These are phyloP conservation scores for Deroptyus accipitrinus DNA, from an alignment of 2,113 vertebrate species.

Conservation along the genomic window DNA sequence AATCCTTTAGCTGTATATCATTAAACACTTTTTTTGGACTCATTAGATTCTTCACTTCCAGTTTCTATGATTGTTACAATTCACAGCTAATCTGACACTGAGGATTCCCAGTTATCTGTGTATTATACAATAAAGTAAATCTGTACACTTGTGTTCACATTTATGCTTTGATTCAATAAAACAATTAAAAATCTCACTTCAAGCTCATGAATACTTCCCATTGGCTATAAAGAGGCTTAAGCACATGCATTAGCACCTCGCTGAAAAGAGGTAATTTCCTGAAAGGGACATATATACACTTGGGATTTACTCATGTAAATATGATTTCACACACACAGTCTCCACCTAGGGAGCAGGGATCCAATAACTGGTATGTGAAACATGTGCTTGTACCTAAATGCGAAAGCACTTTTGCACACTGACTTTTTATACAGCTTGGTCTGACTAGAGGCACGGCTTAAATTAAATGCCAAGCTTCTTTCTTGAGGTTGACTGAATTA, in stretches of 20 bases:
- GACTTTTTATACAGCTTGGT: background rate
- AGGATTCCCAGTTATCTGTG: background rate
- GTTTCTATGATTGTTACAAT: background rate
- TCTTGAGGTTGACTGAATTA: conserved; percentile 53
- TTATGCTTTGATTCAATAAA: background rate
- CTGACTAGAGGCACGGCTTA: conserved; percentile 35
- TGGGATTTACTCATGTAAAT: conserved; percentile 51
- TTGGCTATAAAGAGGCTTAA: conserved; percentile 26
- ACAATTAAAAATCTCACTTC: background rate
- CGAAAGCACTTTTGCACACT: background rate
- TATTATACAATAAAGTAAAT: background rate
- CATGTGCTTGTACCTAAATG: background rate
- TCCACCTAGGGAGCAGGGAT: background rate
- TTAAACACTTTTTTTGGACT: background rate
- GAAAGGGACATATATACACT: conserved; percentile 37
- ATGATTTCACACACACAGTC: conserved; percentile 34
- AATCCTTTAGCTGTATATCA: background rate
- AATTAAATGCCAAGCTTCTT: conserved; percentile 60
- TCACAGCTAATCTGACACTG: background rate
- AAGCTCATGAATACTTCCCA: conserved; percentile 21
- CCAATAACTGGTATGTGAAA: conserved; percentile 6
- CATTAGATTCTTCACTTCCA: background rate
- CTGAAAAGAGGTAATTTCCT: conserved; percentile 64
- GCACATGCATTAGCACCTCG: conserved; percentile 37
- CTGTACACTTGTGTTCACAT: background rate